Percentiles rank a stretch among this genome's conserved stretches.
Conservation (phyloP, 2,888 invertebrate genomes). For the Orthosia gothica region DNA sequence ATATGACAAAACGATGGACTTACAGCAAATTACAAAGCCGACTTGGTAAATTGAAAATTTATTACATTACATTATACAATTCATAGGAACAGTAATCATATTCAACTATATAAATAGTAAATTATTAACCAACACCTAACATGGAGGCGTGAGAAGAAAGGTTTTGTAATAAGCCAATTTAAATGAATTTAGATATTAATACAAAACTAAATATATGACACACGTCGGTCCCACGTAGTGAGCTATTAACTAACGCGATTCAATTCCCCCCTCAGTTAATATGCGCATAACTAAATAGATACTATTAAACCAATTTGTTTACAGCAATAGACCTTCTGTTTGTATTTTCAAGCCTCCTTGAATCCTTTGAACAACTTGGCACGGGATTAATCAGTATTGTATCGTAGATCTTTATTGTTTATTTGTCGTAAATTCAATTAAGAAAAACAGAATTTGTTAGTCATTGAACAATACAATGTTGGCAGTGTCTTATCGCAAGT, state of each 20-base stretch:
- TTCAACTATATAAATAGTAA: slow-evolving; percentile 70
- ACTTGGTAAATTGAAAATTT: slow-evolving; percentile 55
- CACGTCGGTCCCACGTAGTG: slow-evolving; percentile 67
- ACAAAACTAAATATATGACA: slow-evolving; percentile 72
- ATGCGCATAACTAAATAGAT: slow-evolving; percentile 80
- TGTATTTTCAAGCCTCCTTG: slow-evolving; percentile 62
- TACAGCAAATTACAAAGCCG: slow-evolving; percentile 40
- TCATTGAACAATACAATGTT: slow-evolving; percentile 7
- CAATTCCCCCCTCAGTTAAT: slow-evolving; percentile 75
- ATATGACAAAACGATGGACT: slow-evolving; percentile 49
- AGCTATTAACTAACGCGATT: slow-evolving; percentile 75
- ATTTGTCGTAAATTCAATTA: slow-evolving; percentile 25
- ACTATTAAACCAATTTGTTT: slow-evolving; percentile 81
- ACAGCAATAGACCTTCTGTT: slow-evolving; percentile 73
- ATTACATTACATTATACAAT: slow-evolving; percentile 50
- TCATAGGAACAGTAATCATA: slow-evolving; percentile 50
- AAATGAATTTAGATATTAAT: slow-evolving; percentile 78
- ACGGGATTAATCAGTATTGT: slow-evolving; percentile 52
- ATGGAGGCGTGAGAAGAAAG: slow-evolving; percentile 70
- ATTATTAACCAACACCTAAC: slow-evolving; percentile 73
- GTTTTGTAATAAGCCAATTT: slow-evolving; percentile 77
- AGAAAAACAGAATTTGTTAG: slow-evolving; percentile 18
- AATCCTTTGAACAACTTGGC: slow-evolving; percentile 55
- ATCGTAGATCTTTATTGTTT: slow-evolving; percentile 37
- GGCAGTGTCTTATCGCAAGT: background rate